phyloP scores from a whole-genome alignment of 2,797 vertebrate species.

The Lagocephalus sceleratus region DNA sequence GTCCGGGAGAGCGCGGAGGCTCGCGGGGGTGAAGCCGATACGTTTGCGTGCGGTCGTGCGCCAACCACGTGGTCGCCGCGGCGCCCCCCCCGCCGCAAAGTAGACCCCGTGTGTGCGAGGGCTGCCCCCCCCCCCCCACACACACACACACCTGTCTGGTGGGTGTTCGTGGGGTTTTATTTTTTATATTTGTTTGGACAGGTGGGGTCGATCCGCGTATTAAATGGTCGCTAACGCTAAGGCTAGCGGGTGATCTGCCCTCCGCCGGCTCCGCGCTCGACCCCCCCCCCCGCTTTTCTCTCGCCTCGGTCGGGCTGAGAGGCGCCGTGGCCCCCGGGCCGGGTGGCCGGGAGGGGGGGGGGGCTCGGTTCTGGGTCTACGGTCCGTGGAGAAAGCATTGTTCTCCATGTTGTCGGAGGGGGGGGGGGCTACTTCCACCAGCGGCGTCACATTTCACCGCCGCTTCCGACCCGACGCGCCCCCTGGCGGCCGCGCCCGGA shows the following conservation, averaged over 20 bases:
- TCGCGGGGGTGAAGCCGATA: slow-evolving; percentile 51
- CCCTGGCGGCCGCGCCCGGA: too few species aligned
- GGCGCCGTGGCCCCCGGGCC: too few species aligned
- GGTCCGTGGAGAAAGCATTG: slow-evolving; percentile 61
- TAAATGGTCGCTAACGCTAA: too few species aligned
- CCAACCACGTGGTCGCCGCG: slow-evolving; percentile 84
- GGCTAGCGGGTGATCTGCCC: too few species aligned
- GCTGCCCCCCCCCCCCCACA: rapidly evolving
- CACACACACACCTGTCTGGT: rapidly evolving
- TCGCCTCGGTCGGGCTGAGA: too few species aligned
- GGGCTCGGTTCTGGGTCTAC: slow-evolving; percentile 18
- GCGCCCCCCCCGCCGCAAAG: slow-evolving; percentile 46
- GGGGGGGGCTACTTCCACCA: slow-evolving; percentile 49
- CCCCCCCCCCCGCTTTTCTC: too few species aligned
- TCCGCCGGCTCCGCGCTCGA: not conserved
- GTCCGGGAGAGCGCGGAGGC: too few species aligned
- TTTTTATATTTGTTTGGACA: too few species aligned
- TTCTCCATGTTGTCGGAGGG: slow-evolving; percentile 53
- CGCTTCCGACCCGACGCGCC: slow-evolving; percentile 1
- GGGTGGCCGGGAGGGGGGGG: too few species aligned
- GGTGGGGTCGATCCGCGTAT: too few species aligned
- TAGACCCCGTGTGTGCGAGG: slow-evolving; percentile 18
- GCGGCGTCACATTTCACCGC: slow-evolving; percentile 57
- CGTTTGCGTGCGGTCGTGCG: slow-evolving; percentile 69
- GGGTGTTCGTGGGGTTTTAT: too few species aligned